A percentile compares a stretch with the other conserved stretches of the same genome.
These are phyloP conservation scores for Orussus abietinus DNA, from an alignment of 1,140 invertebrate genomes.

Conservation along the genomic window DNA sequence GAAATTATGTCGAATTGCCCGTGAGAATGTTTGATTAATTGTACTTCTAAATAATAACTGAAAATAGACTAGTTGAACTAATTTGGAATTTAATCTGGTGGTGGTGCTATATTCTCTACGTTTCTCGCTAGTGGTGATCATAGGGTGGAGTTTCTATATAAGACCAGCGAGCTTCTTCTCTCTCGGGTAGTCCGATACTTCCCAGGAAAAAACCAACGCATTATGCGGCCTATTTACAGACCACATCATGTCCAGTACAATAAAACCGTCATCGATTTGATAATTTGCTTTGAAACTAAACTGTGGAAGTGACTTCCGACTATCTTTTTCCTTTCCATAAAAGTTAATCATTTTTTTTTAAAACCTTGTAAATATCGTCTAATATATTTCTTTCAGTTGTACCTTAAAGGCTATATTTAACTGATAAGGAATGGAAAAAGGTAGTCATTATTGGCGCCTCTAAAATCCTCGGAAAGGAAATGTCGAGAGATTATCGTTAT, in stretches of 20 bases:
- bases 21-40: too few species aligned
- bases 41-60: too few species aligned
- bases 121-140: conserved; percentile 20
- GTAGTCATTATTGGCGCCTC: too few species aligned
- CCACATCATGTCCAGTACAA: conserved; percentile 33
- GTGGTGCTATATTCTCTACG: rapidly evolving
- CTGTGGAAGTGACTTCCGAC: conserved; percentile 32
- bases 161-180: background rate
- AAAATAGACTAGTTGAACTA: too few species aligned
- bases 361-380: too few species aligned
- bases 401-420: too few species aligned
- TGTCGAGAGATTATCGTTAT: too few species aligned
- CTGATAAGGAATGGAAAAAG: too few species aligned
- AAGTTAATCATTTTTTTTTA: background rate
- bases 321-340: conserved; percentile 29
- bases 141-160: conserved; percentile 25
- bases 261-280: conserved; percentile 32
- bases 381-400: too few species aligned
- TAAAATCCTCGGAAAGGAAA: too few species aligned
- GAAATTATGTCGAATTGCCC: too few species aligned
- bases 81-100: too few species aligned
- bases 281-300: conserved; percentile 27
- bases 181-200: conserved; percentile 37
- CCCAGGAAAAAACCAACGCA: conserved; percentile 35
- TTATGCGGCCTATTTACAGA: conserved; percentile 31